Evolutionary conservation across 2,888 invertebrate species (phyloP).

Genomic region (Tetragonula carbonaria): DNA sequence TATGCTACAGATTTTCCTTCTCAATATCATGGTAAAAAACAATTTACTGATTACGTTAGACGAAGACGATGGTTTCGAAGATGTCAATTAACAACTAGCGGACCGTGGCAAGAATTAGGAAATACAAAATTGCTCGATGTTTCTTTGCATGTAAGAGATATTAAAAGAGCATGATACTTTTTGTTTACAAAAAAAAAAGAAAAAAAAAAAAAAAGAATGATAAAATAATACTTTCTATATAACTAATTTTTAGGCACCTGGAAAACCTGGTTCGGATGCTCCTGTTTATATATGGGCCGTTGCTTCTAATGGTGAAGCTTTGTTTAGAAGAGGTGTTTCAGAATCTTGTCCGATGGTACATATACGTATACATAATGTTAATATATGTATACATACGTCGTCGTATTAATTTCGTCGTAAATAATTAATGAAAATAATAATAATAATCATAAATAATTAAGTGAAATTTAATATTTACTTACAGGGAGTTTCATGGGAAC

Average conservation of each 20-base stretch:
- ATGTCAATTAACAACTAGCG: conserved; percentile 92
- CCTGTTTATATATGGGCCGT: conserved; percentile 92
- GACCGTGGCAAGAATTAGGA: conserved; percentile 95
- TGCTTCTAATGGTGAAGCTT: conserved; percentile 93
- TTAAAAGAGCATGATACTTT: not conserved
- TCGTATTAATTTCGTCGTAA: conserved; percentile 3
- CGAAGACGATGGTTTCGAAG: conserved; percentile 93
- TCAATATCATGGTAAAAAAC: conserved; percentile 93
- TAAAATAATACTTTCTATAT: conserved; percentile 8
- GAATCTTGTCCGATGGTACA: conserved; percentile 89
- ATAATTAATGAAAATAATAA: not conserved
- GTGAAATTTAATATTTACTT: conserved; percentile 1
- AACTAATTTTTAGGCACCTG: conserved; percentile 79
- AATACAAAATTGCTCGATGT: conserved; percentile 93
- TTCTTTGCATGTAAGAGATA: conserved; percentile 87
- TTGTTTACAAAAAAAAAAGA: not conserved
- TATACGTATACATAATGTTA: conserved; percentile 28
- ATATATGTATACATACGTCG: not conserved
- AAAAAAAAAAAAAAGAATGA: not conserved
- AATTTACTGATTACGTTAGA: conserved; percentile 95
- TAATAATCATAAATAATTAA: not conserved
- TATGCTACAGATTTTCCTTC: conserved; percentile 97
- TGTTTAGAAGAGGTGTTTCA: conserved; percentile 92
- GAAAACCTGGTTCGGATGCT: conserved; percentile 83
- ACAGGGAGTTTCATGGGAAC: conserved; percentile 92